These are phyloP conservation scores for Bergia sp. DNA, from an alignment of 92 coral and sea anemone genomes.

Conservation along the genomic window DNA sequence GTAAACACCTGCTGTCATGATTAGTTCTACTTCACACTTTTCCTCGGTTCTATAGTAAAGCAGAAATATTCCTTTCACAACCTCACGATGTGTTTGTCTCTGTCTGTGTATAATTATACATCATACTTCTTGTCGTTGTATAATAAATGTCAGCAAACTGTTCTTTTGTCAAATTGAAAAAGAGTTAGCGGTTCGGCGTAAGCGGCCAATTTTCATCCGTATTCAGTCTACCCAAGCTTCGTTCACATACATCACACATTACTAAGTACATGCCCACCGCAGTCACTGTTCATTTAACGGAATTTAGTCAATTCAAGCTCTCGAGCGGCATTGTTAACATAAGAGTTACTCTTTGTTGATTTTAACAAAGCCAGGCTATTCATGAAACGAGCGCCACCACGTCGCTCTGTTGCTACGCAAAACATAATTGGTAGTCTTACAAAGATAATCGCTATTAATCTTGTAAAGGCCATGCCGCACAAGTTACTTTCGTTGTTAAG, in stretches of 20 bases:
- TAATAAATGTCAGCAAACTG: background rate
- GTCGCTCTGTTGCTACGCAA: slow-evolving; percentile 40
- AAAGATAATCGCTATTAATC: slow-evolving; percentile 19
- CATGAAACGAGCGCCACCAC: slow-evolving; percentile 20
- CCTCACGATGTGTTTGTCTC: background rate
- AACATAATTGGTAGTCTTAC: background rate
- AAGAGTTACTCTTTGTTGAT: slow-evolving; percentile 34
- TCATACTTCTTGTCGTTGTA: background rate
- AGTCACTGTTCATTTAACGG: slow-evolving; percentile 44
- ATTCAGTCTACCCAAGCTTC: background rate
- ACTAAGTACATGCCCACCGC: background rate
- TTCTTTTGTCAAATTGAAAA: background rate
- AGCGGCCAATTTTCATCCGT: background rate
- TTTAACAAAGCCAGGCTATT: slow-evolving; percentile 37
- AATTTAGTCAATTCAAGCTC: slow-evolving; percentile 8
- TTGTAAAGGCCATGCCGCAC: background rate
- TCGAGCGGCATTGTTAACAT: slow-evolving; percentile 30
- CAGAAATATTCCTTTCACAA: background rate
- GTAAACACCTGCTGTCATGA: background rate
- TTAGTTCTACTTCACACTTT: background rate
- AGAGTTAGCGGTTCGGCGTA: background rate
- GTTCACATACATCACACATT: background rate
- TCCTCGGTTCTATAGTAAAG: background rate
- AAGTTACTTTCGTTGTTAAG: background rate
- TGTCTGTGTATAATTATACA: background rate